Percentiles rank a stretch among this genome's conserved stretches.
phyloP scores from a whole-genome alignment of 2,888 invertebrate genomes.

The Tholera decimalis region DNA sequence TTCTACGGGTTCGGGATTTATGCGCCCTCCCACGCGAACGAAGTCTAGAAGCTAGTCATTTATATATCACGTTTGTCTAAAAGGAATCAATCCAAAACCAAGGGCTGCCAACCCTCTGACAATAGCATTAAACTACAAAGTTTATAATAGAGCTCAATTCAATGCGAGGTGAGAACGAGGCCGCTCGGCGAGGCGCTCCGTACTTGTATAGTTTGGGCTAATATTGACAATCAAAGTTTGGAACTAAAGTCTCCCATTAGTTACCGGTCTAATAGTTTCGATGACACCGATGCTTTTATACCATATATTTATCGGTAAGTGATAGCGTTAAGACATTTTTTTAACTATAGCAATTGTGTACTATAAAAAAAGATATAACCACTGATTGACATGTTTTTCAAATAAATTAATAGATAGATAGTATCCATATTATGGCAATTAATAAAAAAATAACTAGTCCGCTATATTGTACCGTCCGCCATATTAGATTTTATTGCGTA shows the following conservation, averaged over 20 bases:
- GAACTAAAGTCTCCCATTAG: slow-evolving; percentile 22
- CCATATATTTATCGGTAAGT: background rate
- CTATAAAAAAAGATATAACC: no score
- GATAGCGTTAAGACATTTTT: background rate
- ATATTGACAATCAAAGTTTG: slow-evolving; percentile 47
- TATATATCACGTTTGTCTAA: no score
- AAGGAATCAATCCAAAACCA: background rate
- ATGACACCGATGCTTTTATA: slow-evolving; percentile 6
- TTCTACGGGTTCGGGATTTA: no score
- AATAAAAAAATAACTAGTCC: no score
- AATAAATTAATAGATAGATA: no score
- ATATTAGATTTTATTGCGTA: no score
- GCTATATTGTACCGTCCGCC: no score
- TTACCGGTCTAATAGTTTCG: slow-evolving; percentile 19
- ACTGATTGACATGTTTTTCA: no score
- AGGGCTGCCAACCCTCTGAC: background rate
- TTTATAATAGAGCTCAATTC: slow-evolving; percentile 26
- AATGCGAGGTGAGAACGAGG: slow-evolving; percentile 41
- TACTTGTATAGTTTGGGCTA: slow-evolving; percentile 23
- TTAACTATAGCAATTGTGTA: no score
- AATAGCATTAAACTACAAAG: slow-evolving; percentile 26
- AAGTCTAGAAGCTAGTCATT: no score
- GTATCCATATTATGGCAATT: no score
- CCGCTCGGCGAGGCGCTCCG: background rate
- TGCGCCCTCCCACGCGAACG: no score